Base-by-base conservation (phyloP, 2,113 vertebrate genomes). In the Vicugna pacos region DNA sequence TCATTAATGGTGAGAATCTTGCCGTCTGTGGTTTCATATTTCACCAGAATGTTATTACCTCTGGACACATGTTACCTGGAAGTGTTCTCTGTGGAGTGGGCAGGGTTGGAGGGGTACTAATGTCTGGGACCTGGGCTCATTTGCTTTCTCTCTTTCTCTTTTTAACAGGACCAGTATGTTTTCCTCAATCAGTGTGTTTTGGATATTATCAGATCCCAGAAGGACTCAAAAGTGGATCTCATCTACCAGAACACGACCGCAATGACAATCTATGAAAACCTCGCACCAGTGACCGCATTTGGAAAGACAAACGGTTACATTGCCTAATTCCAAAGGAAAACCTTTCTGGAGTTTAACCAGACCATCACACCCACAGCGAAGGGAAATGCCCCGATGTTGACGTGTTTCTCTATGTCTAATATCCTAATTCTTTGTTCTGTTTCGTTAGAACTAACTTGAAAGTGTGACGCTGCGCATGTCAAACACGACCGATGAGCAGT, bases 111-210 rank as follows among this genome's bases (percentile, higher is more conserved):
- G 13, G 5, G 16, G 3, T 64, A 52, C 70, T 54, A 0, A 28
- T 6, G 54, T 38, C 24, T 8, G 77, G 60, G 70, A 48, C 28
- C 20, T 16, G n/a, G 8, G 7, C 92, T 26, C 22, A 89, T 65
- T 52, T 5, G 2, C 20, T 69, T 46, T 82, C 97, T 76, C 85
- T 50, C 83, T 50, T 87, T 12, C 96, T 52, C 81, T 96, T 96
- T 85, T 94, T 81, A 26, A 86, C 98, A 99, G 99, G 99, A 99
- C 95, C 99, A 99, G 97, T 99, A 99, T 2, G 98, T 99, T 94
- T 99, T 99, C 98, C 97, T 99, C 97, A 99, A 99, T 97, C 99
- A 99, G 97, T 99, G 99, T 92, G 99, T 99, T 86, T 95, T 99
- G 98, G 99, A 99, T 97, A 98, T 99, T 82, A 99, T 99, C 98